These are phyloP conservation scores for Natator depressus DNA, from an alignment of 2,113 vertebrate species.

Conservation along the genomic window DNA sequence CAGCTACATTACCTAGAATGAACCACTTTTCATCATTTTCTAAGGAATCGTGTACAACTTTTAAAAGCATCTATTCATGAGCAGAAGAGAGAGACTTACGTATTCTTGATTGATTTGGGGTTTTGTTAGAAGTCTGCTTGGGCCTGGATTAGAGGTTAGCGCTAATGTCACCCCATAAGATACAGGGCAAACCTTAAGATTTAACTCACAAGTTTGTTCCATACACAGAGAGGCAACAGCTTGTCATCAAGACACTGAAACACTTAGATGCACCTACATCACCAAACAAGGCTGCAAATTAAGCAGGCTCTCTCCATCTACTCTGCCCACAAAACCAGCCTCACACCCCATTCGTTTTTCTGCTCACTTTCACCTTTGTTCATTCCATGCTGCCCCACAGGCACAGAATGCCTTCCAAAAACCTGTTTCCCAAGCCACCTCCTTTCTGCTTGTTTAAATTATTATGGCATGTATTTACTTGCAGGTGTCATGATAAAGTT, in stretches of 20 bases:
- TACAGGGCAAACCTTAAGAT: background rate
- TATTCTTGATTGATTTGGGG: background rate
- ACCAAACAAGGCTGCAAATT: background rate
- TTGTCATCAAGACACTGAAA: background rate
- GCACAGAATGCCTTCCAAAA: background rate
- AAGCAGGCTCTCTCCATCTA: background rate
- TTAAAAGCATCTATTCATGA: background rate
- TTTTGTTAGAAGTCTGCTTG: background rate
- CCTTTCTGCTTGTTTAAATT: background rate
- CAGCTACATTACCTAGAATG: background rate
- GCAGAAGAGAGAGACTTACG: background rate
- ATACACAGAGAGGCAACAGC: background rate
- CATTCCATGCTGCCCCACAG: background rate
- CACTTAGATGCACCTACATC: background rate
- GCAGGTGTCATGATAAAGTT: background rate
- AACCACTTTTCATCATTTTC: background rate
- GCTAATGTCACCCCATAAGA: background rate
- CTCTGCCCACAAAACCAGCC: background rate
- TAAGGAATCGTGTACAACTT: accelerated
- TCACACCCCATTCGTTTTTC: background rate
- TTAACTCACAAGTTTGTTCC: background rate
- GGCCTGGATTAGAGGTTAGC: background rate
- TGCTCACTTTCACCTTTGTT: background rate
- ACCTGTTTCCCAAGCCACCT: background rate
- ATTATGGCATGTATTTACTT: background rate